Evolutionary conservation across 2,888 invertebrate species (phyloP).

Genomic region (Coelopa pilipes): DNA sequence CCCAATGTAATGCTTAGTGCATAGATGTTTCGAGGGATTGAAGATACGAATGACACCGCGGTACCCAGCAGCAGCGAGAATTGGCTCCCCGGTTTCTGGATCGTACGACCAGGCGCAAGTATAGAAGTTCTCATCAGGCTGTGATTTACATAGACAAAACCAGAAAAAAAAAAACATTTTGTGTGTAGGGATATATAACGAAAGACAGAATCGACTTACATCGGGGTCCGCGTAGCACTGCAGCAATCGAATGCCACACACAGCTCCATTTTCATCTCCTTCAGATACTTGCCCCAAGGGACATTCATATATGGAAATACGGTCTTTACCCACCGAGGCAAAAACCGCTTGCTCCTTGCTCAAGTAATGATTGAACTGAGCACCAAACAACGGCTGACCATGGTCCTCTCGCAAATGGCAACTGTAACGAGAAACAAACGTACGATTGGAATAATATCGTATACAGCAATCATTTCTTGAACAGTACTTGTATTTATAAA

Average conservation of each 20-base stretch:
- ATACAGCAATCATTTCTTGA: not conserved
- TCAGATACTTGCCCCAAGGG: conserved; percentile 62
- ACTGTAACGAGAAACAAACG: conserved; percentile 62
- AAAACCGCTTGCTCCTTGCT: conserved; percentile 88
- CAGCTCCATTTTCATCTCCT: conserved; percentile 64
- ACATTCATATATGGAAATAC: conserved; percentile 94
- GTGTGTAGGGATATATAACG: not conserved
- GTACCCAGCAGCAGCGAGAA: conserved; percentile 91
- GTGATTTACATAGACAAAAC: no score
- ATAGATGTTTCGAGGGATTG: conserved; percentile 83
- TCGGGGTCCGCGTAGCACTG: conserved; percentile 96
- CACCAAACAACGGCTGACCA: conserved; percentile 91
- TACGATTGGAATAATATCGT: not conserved
- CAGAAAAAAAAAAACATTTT: no score
- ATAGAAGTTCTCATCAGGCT: conserved; percentile 95
- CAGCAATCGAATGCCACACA: conserved; percentile 82
- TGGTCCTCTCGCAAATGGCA: conserved; percentile 92
- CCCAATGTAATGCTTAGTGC: conserved; percentile 88
- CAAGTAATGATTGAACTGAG: conserved; percentile 90
- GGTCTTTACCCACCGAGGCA: conserved; percentile 93
- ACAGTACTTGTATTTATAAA: conserved; percentile 71
- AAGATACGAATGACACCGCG: conserved; percentile 91
- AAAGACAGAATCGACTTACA: conserved; percentile 67
- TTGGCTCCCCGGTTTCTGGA: conserved; percentile 79
- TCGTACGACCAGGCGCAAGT: conserved; percentile 97